Evolutionary conservation across 2,797 vertebrate species (phyloP), one percentile per base, ranked within the genome.

Genomic region (Pangasius larnaudii): DNA sequence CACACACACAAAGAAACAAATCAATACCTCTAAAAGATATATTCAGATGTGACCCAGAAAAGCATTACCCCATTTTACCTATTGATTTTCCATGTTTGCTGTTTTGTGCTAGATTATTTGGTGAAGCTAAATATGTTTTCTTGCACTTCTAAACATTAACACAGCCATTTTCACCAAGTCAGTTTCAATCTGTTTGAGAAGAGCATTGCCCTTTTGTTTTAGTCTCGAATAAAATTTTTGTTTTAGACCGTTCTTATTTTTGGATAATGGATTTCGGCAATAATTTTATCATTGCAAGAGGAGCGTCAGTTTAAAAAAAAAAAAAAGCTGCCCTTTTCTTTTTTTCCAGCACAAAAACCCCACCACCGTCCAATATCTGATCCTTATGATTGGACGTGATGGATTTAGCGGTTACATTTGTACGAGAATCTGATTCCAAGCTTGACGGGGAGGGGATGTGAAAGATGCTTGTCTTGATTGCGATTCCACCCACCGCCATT

Each of bases 11-110:
- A 92, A 71, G 95, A 96, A 93, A 95, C 93, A 94, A 95, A 96
- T 96, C 95, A 95, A 96, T 96, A 96, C 3, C 94, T 94, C 91
- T 93, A 92, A 96, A 95, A 96, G 87, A 96, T 95, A 95, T 96
- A 96, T 96, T 96, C 93, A 96, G 95, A 96, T 95, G 93, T 95
- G 95, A 95, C 95, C 95, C 95, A 96, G 95, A 96, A 96, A 95
- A 94, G 92, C 92, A 90, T 93, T 92, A 92, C 92, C 92, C 90
- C 93, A 93, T 95, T 96, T 95, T 95, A 94, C 91, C 92, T 89
- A 96, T 96, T 95, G 95, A 96, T 96, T 96, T 96, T 95, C 92
- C 91, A 95, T 89, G 89, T 86, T 79, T 84, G 79, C 89, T 85
- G 88, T 84, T 93, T 87, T 93, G 92, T 91, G 90, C 89, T 75